phyloP scores from a whole-genome alignment of 1,140 invertebrate genomes.

The Zophobas morio region DNA sequence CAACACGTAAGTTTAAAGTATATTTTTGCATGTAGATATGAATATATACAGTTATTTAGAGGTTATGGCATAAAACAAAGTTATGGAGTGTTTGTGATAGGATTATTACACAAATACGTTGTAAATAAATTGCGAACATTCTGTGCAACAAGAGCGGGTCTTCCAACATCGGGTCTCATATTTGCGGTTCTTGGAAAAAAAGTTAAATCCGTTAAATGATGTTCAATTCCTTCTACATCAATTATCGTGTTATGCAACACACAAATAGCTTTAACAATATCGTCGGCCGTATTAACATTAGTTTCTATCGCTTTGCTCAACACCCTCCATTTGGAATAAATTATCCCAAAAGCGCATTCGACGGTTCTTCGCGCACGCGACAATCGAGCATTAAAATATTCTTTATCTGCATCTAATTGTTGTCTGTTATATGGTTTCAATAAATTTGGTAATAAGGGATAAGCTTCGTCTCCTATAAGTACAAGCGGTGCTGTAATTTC shows the following conservation, averaged over 20 bases:
- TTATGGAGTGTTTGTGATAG: too few relatives aligned
- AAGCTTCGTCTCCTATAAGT: constrained; percentile 46
- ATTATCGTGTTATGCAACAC: constrained; percentile 47
- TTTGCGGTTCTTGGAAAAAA: too few relatives aligned
- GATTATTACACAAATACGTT: too few relatives aligned
- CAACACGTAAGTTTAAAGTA: too few relatives aligned
- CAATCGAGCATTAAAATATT: constrained; percentile 41
- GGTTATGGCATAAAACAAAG: too few relatives aligned
- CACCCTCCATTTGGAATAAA: constrained; percentile 61
- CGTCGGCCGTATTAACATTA: constrained; percentile 39
- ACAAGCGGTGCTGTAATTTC: constrained; percentile 49
- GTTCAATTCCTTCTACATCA: constrained; percentile 28
- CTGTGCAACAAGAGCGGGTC: too few relatives aligned
- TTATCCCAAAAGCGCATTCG: constrained; percentile 47
- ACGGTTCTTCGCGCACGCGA: constrained; percentile 32
- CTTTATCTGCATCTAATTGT: constrained; percentile 38
- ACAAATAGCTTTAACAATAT: constrained; percentile 50
- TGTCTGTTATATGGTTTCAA: constrained; percentile 23
- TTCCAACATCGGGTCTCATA: too few relatives aligned
- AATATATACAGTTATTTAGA: too few relatives aligned
- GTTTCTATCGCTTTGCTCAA: constrained; percentile 56
- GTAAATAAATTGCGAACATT: too few relatives aligned
- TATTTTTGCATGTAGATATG: too few relatives aligned
- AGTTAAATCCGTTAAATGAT: neutral
- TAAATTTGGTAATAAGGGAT: constrained; percentile 24